Conservation (phyloP, 37 sponge, comb jelly and placozoan species). For the Bolinopsis microptera region DNA sequence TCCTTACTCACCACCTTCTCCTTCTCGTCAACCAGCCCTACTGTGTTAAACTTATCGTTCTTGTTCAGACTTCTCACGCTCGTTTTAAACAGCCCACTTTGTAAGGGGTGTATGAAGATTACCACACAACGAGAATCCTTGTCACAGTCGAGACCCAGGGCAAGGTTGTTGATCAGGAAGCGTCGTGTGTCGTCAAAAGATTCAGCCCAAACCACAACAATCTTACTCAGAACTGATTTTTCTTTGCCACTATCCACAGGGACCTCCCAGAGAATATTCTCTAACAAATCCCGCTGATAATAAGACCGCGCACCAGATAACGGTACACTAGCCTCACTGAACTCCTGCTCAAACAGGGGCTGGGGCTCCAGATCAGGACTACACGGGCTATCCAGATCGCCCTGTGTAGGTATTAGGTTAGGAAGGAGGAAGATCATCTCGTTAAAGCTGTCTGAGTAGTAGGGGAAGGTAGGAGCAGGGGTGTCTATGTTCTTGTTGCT, state of each 20-base stretch:
- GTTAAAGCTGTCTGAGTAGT: slow-evolving; percentile 51
- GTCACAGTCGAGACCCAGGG: neutral
- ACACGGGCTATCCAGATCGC: slow-evolving; percentile 28
- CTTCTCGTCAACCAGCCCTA: slow-evolving; percentile 18
- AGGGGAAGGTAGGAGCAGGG: slow-evolving; percentile 59
- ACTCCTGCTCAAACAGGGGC: slow-evolving; percentile 46
- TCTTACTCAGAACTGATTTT: slow-evolving; percentile 36
- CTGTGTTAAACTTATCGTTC: slow-evolving; percentile 51
- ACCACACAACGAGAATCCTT: neutral
- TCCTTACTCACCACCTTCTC: slow-evolving; percentile 63
- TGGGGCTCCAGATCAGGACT: slow-evolving; percentile 24
- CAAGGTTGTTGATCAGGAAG: slow-evolving; percentile 22
- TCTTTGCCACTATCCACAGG: neutral
- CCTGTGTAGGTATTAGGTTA: slow-evolving; percentile 17
- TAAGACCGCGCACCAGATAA: neutral
- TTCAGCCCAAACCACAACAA: slow-evolving; percentile 42
- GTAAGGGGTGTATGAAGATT: slow-evolving; percentile 39
- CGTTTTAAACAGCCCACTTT: slow-evolving; percentile 31
- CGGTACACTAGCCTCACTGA: slow-evolving; percentile 50
- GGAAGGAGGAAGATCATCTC: slow-evolving; percentile 42
- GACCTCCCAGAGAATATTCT: slow-evolving; percentile 28
- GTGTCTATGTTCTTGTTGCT: neutral
- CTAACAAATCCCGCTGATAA: neutral
- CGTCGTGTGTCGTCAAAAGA: slow-evolving; percentile 38
- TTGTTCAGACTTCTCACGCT: slow-evolving; percentile 25